These are phyloP conservation scores for Leptura quadrifasciata DNA, from an alignment of 2,888 invertebrate species.

Conservation along the genomic window DNA sequence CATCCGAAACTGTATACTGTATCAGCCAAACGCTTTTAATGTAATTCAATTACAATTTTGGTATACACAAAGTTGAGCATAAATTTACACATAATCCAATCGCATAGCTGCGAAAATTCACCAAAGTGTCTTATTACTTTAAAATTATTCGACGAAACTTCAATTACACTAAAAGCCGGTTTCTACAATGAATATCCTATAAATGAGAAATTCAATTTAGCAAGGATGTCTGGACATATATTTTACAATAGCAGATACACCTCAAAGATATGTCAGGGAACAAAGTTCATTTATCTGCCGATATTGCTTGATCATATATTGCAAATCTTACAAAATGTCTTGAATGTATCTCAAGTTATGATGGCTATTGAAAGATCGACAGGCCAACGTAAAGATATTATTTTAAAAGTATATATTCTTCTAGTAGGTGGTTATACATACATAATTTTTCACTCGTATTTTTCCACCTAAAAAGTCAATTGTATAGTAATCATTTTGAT, in stretches of 20 bases:
- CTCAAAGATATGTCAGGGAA: too few species aligned
- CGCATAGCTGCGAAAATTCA: not conserved
- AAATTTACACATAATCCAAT: constrained; percentile 22
- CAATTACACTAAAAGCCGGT: not conserved
- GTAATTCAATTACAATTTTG: constrained; percentile 6
- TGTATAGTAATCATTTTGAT: too few species aligned
- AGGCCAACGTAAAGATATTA: too few species aligned
- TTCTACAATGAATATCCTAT: not conserved
- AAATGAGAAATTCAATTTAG: not conserved
- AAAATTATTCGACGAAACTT: not conserved
- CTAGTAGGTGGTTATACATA: too few species aligned
- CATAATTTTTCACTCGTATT: too few species aligned
- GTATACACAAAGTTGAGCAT: constrained; percentile 10
- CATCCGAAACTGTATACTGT: not conserved
- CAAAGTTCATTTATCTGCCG: too few species aligned
- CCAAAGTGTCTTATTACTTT: not conserved
- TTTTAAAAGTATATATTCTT: too few species aligned
- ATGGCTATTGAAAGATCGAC: too few species aligned
- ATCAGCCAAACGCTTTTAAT: not conserved
- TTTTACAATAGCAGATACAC: not conserved
- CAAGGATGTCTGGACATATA: not conserved
- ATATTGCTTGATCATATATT: too few species aligned
- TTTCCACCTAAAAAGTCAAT: too few species aligned
- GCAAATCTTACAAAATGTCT: too few species aligned
- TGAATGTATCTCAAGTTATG: too few species aligned